phyloP scores from a whole-genome alignment of 1,140 invertebrate genomes.

The Gryllus bimaculatus region DNA sequence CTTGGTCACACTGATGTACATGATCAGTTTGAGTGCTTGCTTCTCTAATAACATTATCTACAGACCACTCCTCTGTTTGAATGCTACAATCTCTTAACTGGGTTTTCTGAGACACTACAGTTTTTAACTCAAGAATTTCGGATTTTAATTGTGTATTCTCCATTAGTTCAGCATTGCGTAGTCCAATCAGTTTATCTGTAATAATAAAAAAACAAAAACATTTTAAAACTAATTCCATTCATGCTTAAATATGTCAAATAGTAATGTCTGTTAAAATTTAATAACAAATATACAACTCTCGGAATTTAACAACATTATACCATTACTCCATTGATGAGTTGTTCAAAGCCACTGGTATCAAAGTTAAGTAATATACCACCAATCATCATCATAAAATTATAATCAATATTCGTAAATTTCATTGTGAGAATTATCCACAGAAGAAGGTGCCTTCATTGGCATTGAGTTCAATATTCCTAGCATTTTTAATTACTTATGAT shows the following conservation, averaged over 20 bases:
- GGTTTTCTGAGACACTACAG: neutral
- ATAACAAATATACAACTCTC: neutral
- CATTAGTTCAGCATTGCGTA: neutral
- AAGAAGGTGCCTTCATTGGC: too few relatives aligned
- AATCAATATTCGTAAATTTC: too few relatives aligned
- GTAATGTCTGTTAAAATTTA: neutral
- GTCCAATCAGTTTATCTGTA: neutral
- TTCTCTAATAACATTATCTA: neutral
- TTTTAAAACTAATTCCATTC: neutral
- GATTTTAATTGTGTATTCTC: neutral
- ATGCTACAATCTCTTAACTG: neutral
- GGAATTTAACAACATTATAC: neutral
- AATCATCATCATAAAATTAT: too few relatives aligned
- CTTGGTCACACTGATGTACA: neutral
- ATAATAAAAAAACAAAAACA: neutral
- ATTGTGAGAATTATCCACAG: too few relatives aligned
- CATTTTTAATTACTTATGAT: too few relatives aligned
- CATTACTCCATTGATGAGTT: neutral
- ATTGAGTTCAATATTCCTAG: too few relatives aligned
- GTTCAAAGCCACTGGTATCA: too few relatives aligned
- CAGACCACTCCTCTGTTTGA: constrained; percentile 23
- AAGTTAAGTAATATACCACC: too few relatives aligned
- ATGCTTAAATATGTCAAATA: neutral
- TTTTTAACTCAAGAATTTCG: neutral
- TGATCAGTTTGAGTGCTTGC: constrained; percentile 21